These are phyloP conservation scores for Tricholaema leucomelas DNA, from an alignment of 2,113 vertebrate species.

Conservation along the genomic window DNA sequence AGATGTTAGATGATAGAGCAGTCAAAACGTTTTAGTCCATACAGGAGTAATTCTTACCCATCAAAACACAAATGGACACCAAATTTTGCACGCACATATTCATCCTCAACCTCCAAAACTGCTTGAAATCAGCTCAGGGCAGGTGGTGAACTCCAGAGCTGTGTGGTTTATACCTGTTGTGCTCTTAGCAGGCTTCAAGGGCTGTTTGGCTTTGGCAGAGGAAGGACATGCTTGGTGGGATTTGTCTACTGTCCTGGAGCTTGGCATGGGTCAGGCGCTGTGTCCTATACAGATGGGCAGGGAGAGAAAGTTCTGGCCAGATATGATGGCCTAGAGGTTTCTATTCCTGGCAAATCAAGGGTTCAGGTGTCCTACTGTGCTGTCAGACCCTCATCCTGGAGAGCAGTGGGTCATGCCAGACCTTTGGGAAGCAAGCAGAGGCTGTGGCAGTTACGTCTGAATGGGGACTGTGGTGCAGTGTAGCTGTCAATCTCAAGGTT, in stretches of 20 bases:
- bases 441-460: not conserved
- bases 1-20: not conserved
- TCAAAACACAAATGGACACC: not conserved
- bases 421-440: not conserved
- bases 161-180: not conserved
- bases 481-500: not conserved
- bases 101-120: not conserved
- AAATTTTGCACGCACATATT: not conserved
- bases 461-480: not conserved
- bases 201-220: not conserved
- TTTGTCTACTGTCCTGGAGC: not conserved
- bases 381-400: not conserved
- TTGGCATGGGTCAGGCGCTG: fast-evolving
- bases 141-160: not conserved
- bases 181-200: not conserved
- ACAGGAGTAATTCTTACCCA: not conserved
- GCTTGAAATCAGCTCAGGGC: not conserved
- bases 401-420: not conserved
- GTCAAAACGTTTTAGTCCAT: not conserved
- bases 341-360: not conserved
- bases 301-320: not conserved
- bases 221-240: not conserved
- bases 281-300: fast-evolving
- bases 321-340: fast-evolving
- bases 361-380: not conserved